A percentile compares a stretch with the other conserved stretches of the same genome.
Evolutionary conservation across 92 coral and sea anemone species (phyloP).

Genomic region (Paragorgia papillata): DNA sequence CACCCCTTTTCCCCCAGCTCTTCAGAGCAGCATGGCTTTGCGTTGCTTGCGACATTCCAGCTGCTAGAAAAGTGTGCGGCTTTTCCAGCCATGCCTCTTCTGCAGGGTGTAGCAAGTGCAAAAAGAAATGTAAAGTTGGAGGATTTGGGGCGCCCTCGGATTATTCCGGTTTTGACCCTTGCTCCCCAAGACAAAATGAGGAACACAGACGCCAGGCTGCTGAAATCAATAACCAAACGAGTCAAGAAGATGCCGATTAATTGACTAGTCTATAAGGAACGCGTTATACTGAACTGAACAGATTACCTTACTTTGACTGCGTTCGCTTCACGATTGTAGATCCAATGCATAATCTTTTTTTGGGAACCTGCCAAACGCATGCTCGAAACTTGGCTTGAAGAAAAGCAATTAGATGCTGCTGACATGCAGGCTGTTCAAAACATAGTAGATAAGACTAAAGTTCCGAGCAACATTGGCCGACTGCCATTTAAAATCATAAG

Average conservation of each 20-base stretch:
- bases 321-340: slow-evolving; percentile 58
- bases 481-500: slow-evolving; percentile 53
- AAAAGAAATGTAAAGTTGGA: slow-evolving; percentile 6
- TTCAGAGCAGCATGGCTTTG: slow-evolving; percentile 53
- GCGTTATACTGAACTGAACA: slow-evolving; percentile 44
- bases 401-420: slow-evolving; percentile 36
- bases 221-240: background rate
- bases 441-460: slow-evolving; percentile 49
- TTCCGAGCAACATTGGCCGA: slow-evolving; percentile 59
- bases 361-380: slow-evolving; percentile 65
- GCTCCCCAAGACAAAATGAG: background rate
- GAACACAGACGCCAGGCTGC: background rate
- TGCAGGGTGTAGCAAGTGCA: slow-evolving; percentile 69
- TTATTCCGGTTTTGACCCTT: slow-evolving; percentile 11
- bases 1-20: background rate
- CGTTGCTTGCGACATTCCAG: slow-evolving; percentile 72
- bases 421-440: slow-evolving; percentile 50
- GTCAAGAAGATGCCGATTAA: background rate
- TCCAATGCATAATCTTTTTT: slow-evolving; percentile 66
- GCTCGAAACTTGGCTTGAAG: slow-evolving; percentile 46
- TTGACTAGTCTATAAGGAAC: slow-evolving; percentile 28
- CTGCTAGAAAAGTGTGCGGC: slow-evolving; percentile 71
- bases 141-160: background rate
- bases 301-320: slow-evolving; percentile 63
- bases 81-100: slow-evolving; percentile 49